These are phyloP conservation scores for Leptinotarsa defecta DNA, from an alignment of 1,140 invertebrate genomes.

Conservation along the genomic window DNA sequence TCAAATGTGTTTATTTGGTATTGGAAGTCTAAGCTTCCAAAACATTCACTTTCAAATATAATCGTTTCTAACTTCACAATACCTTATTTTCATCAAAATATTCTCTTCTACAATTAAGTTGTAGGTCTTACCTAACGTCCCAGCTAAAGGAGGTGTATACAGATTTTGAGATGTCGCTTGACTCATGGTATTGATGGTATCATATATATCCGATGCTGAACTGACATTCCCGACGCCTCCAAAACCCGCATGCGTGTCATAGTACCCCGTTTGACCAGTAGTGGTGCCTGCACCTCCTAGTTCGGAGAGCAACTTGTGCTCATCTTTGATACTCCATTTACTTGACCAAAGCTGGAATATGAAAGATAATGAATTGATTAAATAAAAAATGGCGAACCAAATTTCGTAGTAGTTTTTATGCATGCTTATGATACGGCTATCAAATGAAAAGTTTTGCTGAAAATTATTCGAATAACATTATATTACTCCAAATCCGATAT, in stretches of 20 bases:
- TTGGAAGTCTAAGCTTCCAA: too few species aligned
- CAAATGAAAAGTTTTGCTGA: too few species aligned
- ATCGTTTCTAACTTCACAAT: too few species aligned
- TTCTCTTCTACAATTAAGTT: too few species aligned
- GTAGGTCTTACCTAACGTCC: conserved; percentile 67
- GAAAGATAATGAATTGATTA: neutral
- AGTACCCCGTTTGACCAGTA: conserved; percentile 60
- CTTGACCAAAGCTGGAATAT: conserved; percentile 75
- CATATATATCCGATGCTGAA: conserved; percentile 70
- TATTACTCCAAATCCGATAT: too few species aligned
- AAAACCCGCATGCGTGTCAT: conserved; percentile 67
- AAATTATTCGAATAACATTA: too few species aligned
- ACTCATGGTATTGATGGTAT: conserved; percentile 75
- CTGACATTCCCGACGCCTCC: conserved; percentile 62
- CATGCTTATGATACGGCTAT: too few species aligned
- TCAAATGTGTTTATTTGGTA: too few species aligned
- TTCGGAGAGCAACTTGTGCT: conserved; percentile 82
- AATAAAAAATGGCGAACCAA: neutral
- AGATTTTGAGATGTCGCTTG: conserved; percentile 69
- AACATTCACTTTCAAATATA: too few species aligned
- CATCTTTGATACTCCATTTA: conserved; percentile 88
- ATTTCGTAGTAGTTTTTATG: too few species aligned
- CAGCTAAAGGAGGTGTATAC: conserved; percentile 77
- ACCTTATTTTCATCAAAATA: too few species aligned
- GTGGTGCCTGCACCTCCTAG: conserved; percentile 66